Conservation (phyloP, 1,140 invertebrate species). For the Drosophila oshimai region DNA sequence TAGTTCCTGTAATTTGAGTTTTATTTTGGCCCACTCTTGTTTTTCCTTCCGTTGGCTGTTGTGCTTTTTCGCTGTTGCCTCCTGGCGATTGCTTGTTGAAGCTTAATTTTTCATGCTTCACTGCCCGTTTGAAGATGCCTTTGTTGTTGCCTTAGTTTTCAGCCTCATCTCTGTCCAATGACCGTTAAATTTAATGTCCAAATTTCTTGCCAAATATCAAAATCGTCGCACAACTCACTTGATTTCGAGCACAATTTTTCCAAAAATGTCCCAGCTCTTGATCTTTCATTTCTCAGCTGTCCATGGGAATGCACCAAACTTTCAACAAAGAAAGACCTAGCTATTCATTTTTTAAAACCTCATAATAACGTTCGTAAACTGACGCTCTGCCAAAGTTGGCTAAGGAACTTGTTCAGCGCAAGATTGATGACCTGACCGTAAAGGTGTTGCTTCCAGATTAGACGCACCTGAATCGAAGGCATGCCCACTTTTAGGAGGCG, state of each 20-base stretch:
- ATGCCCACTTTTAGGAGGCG: not conserved
- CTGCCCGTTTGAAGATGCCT: constrained; percentile 60
- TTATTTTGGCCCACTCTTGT: constrained; percentile 26
- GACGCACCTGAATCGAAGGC: not conserved
- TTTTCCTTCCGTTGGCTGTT: constrained; percentile 18
- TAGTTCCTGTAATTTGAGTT: constrained; percentile 42
- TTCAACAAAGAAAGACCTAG: constrained; percentile 39
- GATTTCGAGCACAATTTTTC: constrained; percentile 4
- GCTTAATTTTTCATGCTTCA: constrained; percentile 46
- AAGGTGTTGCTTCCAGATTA: constrained; percentile 19
- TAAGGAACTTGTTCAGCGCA: constrained; percentile 15
- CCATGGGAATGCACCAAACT: constrained; percentile 30
- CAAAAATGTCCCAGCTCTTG: not conserved
- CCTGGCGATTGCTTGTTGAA: constrained; percentile 63
- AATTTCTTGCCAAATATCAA: constrained; percentile 25
- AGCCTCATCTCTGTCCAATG: not conserved
- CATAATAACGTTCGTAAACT: constrained; percentile 16
- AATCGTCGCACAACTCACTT: constrained; percentile 47
- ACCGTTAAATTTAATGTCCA: constrained; percentile 18
- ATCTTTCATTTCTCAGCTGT: not conserved
- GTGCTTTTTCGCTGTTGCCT: constrained; percentile 47
- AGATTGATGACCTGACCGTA: constrained; percentile 14
- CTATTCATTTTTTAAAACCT: not conserved
- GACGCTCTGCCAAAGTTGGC: constrained; percentile 27
- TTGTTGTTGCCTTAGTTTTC: constrained; percentile 28